Conservation (phyloP, 2,888 invertebrate genomes). For the Zootermopsis nevadensis region DNA sequence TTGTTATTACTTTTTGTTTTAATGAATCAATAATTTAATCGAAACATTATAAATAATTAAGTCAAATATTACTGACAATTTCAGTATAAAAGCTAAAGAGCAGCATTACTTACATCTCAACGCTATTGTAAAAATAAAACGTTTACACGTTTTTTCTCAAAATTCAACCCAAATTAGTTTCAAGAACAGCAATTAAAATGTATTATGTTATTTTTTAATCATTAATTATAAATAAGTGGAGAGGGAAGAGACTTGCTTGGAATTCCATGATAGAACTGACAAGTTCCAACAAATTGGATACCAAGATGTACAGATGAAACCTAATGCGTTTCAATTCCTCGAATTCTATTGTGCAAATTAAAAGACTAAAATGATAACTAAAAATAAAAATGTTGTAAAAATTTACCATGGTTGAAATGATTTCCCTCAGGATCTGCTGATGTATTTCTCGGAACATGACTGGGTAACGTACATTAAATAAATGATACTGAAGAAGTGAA, state of each 20-base stretch:
- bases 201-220: neutral
- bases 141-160: neutral
- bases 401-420: neutral
- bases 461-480: neutral
- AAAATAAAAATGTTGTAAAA: neutral
- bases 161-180: slow-evolving; percentile 15
- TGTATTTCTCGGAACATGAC: slow-evolving; percentile 11
- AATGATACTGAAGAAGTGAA: neutral
- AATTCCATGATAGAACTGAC: neutral
- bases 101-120: neutral
- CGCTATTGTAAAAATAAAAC: neutral
- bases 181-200: slow-evolving; percentile 11
- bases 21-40: too few relatives aligned
- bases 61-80: too few relatives aligned
- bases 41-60: too few relatives aligned
- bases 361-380: neutral
- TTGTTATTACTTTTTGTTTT: too few relatives aligned
- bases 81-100: too few relatives aligned
- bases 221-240: slow-evolving; percentile 13
- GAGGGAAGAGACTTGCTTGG: neutral
- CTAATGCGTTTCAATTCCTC: neutral
- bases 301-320: neutral
- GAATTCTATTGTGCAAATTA: neutral
- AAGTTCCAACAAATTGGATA: slow-evolving; percentile 13
- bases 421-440: slow-evolving; percentile 17